phyloP scores from a whole-genome alignment of 2,113 vertebrate species.

The Mormoops blainvillei region DNA sequence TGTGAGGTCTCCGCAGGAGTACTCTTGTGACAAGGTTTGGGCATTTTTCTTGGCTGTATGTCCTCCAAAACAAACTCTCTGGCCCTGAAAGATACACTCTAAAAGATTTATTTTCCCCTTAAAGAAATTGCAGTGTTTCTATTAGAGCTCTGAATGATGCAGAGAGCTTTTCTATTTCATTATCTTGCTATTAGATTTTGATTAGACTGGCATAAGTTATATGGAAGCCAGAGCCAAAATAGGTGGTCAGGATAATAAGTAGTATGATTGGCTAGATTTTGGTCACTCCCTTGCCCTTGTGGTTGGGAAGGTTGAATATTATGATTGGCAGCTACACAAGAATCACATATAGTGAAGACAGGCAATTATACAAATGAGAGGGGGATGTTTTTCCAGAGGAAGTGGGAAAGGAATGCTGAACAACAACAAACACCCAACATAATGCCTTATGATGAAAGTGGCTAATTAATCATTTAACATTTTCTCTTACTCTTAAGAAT shows the following conservation, averaged over 20 bases:
- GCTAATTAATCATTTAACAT: background rate
- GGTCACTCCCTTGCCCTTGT: background rate
- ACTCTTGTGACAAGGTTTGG: background rate
- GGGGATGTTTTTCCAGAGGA: background rate
- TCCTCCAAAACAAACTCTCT: background rate
- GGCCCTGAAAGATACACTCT: background rate
- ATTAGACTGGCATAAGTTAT: background rate
- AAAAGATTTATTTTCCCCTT: background rate
- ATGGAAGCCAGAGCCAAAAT: background rate
- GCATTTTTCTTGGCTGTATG: background rate
- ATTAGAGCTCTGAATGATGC: background rate
- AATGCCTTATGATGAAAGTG: background rate
- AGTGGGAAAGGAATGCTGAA: background rate
- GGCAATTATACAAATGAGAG: background rate
- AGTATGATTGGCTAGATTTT: background rate
- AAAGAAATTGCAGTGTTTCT: background rate
- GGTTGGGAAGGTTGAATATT: background rate
- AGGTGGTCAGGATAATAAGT: background rate
- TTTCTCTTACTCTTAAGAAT: background rate
- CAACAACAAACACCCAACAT: background rate
- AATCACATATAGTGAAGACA: background rate
- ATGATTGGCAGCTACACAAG: background rate
- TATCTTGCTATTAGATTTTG: background rate
- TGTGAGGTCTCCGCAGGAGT: background rate
- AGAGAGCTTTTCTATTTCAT: slow-evolving; percentile 3